These are phyloP conservation scores for Pristionchus pacificus DNA, from an alignment of 1,140 invertebrate genomes.

Conservation along the genomic window DNA sequence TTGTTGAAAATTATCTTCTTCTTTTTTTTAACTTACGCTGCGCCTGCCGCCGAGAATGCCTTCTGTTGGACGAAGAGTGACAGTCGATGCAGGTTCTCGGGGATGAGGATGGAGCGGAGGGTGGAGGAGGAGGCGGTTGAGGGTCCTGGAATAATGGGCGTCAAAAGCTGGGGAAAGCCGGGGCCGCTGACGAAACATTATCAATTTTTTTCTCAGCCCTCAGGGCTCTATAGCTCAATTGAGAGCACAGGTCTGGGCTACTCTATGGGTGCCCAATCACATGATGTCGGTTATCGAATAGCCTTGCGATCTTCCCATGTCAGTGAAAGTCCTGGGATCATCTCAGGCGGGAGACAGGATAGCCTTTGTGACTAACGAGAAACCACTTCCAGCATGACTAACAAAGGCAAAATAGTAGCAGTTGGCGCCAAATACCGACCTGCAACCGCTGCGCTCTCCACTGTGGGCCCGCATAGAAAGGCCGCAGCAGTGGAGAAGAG, in stretches of 20 bases:
- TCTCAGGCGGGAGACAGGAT: too few relatives aligned
- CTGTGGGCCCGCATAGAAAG: slow-evolving; percentile 40
- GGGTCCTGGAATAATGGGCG: neutral
- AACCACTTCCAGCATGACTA: too few relatives aligned
- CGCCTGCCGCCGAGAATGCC: neutral
- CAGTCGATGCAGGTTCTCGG: slow-evolving; percentile 26
- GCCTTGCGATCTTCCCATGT: too few relatives aligned
- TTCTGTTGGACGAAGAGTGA: slow-evolving; percentile 17
- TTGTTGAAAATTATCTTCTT: neutral
- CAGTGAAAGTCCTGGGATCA: too few relatives aligned
- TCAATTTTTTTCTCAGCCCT: slow-evolving; percentile 10
- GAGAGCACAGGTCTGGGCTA: slow-evolving; percentile 22
- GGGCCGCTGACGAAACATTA: slow-evolving; percentile 20
- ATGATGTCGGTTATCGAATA: slow-evolving; percentile 22
- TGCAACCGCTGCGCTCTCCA: too few relatives aligned
- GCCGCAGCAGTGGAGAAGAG: slow-evolving; percentile 37
- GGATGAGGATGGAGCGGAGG: slow-evolving; percentile 21
- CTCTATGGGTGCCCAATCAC: slow-evolving; percentile 11
- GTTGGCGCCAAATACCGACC: too few relatives aligned
- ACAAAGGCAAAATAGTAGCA: too few relatives aligned
- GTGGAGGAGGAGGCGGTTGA: slow-evolving; percentile 12
- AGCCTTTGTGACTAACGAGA: too few relatives aligned
- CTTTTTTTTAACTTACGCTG: neutral
- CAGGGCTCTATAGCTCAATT: slow-evolving; percentile 18
- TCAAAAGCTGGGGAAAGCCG: neutral